These are phyloP conservation scores for Botia almorhae DNA, from an alignment of 2,797 vertebrate species.

Conservation along the genomic window DNA sequence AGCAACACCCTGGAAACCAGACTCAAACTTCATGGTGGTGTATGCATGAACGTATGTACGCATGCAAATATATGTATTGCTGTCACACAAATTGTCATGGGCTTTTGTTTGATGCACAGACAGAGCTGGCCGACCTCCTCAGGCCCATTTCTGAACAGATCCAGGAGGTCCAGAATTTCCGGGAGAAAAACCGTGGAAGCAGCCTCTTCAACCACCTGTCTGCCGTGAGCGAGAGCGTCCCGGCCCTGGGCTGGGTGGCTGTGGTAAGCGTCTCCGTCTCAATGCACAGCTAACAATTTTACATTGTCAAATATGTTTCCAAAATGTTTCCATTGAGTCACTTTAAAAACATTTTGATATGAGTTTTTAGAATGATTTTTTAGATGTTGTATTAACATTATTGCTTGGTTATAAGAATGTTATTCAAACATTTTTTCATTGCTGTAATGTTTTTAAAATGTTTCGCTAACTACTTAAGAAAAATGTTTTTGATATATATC, in stretches of 20 bases:
- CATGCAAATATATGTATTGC: background rate
- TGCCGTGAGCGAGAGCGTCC: conserved; percentile 95
- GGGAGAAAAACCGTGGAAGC: conserved; percentile 93
- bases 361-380: too few relatives aligned
- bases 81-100: background rate
- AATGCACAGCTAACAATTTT: background rate
- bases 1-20: background rate
- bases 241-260: conserved; percentile 95
- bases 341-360: too few relatives aligned
- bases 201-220: conserved; percentile 95
- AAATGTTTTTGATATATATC: too few relatives aligned
- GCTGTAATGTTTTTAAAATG: too few relatives aligned
- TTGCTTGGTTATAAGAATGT: too few relatives aligned
- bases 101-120: background rate
- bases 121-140: conserved; percentile 78
- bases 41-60: too few relatives aligned
- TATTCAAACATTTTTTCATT: too few relatives aligned
- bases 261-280: conserved; percentile 83
- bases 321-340: too few relatives aligned
- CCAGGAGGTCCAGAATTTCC: conserved; percentile 92
- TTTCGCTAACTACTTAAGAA: too few relatives aligned
- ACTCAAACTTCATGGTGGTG: too few relatives aligned
- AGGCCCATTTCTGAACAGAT: conserved; percentile 95
- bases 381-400: too few relatives aligned
- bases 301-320: too few relatives aligned